Conservation (phyloP, 2,113 vertebrate species). For the Pao palembangensis region DNA sequence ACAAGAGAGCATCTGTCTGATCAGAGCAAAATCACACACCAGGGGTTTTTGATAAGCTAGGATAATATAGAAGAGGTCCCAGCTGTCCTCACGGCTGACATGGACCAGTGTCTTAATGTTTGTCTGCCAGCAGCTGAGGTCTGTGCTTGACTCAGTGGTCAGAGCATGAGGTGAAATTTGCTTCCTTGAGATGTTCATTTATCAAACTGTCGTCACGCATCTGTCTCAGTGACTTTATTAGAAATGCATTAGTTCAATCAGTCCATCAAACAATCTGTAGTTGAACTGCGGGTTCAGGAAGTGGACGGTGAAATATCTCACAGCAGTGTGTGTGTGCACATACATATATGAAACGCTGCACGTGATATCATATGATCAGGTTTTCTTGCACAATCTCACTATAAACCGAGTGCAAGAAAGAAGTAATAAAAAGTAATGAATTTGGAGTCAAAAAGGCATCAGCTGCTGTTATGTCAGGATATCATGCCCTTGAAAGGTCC, state of each 20-base stretch:
- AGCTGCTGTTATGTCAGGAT: constrained; percentile 55
- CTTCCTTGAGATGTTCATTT: constrained; percentile 47
- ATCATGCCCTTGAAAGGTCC: constrained; percentile 58
- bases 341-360: background rate
- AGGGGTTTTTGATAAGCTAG: constrained; percentile 43
- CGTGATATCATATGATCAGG: background rate
- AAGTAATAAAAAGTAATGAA: constrained; percentile 14
- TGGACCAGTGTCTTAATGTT: constrained; percentile 50
- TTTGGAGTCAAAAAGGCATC: constrained; percentile 26
- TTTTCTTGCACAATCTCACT: background rate
- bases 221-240: constrained; percentile 20
- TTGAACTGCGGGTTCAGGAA: constrained; percentile 23
- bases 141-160: constrained; percentile 41
- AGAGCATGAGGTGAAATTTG: constrained; percentile 30
- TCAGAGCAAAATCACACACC: constrained; percentile 57
- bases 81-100: constrained; percentile 49
- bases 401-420: background rate
- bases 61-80: constrained; percentile 40
- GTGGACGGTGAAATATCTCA: constrained; percentile 1
- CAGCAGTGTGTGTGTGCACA: background rate
- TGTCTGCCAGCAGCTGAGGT: constrained; percentile 63
- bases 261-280: constrained; percentile 19
- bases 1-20: constrained; percentile 66
- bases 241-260: constrained; percentile 34
- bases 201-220: constrained; percentile 37